phyloP scores from a whole-genome alignment of 2,888 invertebrate genomes.

The Malachius bipustulatus region DNA sequence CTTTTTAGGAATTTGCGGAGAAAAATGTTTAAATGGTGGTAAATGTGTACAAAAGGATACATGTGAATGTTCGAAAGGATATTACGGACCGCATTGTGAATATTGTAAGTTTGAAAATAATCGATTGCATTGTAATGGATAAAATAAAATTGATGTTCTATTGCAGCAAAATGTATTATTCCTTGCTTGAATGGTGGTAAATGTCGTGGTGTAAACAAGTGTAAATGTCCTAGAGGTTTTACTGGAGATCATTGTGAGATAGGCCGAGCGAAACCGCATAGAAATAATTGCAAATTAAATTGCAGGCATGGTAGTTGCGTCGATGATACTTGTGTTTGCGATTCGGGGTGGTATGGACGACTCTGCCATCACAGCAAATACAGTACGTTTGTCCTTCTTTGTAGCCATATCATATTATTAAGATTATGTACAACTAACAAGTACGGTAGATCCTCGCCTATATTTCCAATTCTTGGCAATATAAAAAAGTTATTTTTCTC shows the following conservation, averaged over 20 bases:
- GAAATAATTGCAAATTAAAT: conserved; percentile 59
- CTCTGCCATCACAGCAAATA: conserved; percentile 64
- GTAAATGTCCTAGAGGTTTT: conserved; percentile 74
- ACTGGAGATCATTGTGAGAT: conserved; percentile 88
- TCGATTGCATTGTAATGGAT: background rate
- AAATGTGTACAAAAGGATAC: conserved; percentile 91
- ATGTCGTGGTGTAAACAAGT: conserved; percentile 81
- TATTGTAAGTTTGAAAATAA: conserved; percentile 62
- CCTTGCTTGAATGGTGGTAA: conserved; percentile 85
- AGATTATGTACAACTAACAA: background rate
- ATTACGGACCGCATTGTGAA: conserved; percentile 81
- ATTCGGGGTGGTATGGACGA: conserved; percentile 72
- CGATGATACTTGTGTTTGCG: conserved; percentile 62
- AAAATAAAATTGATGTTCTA: conserved; percentile 6
- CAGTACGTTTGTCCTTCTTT: conserved; percentile 19
- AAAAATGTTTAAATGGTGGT: conserved; percentile 87
- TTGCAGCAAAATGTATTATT: conserved; percentile 45
- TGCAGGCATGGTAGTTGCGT: conserved; percentile 71
- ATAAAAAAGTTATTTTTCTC: no score
- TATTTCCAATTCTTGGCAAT: no score
- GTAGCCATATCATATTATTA: background rate
- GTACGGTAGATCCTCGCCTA: background rate
- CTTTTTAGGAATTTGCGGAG: conserved; percentile 71
- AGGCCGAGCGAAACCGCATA: conserved; percentile 53
- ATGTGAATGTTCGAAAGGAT: conserved; percentile 84